phyloP scores from a whole-genome alignment of 2,888 invertebrate species.

The Sialis lutaria region DNA sequence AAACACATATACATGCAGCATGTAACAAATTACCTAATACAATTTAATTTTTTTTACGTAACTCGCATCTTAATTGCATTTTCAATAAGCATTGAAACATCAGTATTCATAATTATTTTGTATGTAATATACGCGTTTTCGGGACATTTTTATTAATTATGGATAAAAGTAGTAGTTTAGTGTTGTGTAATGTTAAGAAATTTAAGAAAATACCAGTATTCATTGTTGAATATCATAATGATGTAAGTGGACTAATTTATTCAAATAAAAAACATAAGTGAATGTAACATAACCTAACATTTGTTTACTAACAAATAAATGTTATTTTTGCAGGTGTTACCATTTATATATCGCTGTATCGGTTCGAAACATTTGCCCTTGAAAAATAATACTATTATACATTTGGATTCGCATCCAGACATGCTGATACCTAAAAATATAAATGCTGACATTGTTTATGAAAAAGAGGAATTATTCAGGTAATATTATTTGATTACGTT shows the following conservation, averaged over 20 bases:
- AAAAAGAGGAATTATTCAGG: constrained; percentile 50
- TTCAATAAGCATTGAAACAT: too few relatives aligned
- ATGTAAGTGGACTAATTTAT: constrained; percentile 23
- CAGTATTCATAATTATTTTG: too few relatives aligned
- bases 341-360: constrained; percentile 60
- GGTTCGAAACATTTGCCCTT: constrained; percentile 68
- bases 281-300: neutral
- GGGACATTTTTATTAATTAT: too few relatives aligned
- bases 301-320: neutral
- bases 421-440: constrained; percentile 67
- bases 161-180: too few relatives aligned
- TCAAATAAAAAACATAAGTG: neutral
- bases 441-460: constrained; percentile 53
- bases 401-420: constrained; percentile 88
- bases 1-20: too few relatives aligned
- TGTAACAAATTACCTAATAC: too few relatives aligned
- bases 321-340: constrained; percentile 27
- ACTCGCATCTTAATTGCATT: too few relatives aligned
- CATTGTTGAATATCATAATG: constrained; percentile 65
- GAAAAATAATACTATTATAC: constrained; percentile 55
- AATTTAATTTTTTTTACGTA: too few relatives aligned
- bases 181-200: constrained; percentile 20
- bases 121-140: too few relatives aligned
- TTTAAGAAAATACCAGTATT: constrained; percentile 54
- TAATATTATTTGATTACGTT: constrained; percentile 11